Percentiles rank a stretch among this genome's conserved stretches.
These are phyloP conservation scores for Eurosta solidaginis DNA, from an alignment of 1,140 invertebrate genomes.

Conservation along the genomic window DNA sequence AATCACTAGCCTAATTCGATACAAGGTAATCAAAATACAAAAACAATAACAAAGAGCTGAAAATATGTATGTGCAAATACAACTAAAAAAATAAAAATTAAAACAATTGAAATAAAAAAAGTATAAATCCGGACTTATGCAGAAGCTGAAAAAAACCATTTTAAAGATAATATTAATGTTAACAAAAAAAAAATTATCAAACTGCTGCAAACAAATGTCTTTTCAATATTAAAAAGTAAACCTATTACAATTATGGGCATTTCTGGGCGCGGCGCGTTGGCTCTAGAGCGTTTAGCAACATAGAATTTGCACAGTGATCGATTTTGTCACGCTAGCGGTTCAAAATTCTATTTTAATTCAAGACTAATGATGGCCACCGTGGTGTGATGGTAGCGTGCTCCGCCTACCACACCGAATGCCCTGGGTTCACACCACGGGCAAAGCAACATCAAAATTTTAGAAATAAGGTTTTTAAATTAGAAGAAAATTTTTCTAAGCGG, in stretches of 20 bases:
- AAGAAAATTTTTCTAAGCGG: too few relatives aligned
- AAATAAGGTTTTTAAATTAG: too few relatives aligned
- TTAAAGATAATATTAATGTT: not conserved
- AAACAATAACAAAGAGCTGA: not conserved
- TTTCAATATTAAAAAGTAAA: constrained; percentile 1
- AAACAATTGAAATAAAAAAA: not conserved
- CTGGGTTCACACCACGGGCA: too few relatives aligned
- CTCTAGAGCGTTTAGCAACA: not conserved
- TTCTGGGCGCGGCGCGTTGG: constrained; percentile 18
- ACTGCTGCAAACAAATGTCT: not conserved
- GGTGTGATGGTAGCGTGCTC: too few relatives aligned
- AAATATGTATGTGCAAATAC: not conserved
- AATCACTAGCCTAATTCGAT: constrained; percentile 21
- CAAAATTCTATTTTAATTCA: too few relatives aligned
- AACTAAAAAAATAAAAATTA: not conserved
- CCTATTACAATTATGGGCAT: constrained; percentile 22
- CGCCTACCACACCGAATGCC: too few relatives aligned
- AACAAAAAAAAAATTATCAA: not conserved
- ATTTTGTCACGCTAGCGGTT: too few relatives aligned
- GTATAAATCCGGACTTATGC: not conserved
- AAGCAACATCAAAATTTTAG: too few relatives aligned
- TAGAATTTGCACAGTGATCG: too few relatives aligned
- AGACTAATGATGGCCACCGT: too few relatives aligned
- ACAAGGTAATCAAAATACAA: constrained; percentile 24
- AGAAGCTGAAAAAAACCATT: not conserved